Base-by-base conservation (phyloP, 1,140 invertebrate genomes). In the Pentalonia nigronervosa region DNA sequence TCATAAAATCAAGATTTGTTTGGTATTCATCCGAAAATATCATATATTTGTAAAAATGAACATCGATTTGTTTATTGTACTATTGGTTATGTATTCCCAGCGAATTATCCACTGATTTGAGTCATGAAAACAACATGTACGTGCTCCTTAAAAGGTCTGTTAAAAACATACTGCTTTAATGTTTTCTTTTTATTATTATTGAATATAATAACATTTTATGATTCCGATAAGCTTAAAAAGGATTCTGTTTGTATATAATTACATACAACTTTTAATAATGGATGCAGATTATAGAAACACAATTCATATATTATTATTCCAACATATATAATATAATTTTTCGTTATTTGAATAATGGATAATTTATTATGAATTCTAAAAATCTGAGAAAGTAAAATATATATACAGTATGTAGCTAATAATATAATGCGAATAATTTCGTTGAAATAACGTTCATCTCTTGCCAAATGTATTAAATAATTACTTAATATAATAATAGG, bases 101-200 rank as follows among this genome's bases (percentile, higher is more conserved):
- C 60, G 23, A 90, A 90, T 60, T 60, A 60, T 41, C 53, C 53
- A 90, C 60, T 90, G 48, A 90, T 53, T 90, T 90, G 89, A 90
- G 36, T 90, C 89, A 90, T 90, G 11, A 1, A 45, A 60, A 41
- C 36, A 53, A 56, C 45, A 6, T 8, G 89, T 90, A 90, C 89
- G 89, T 90, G 89, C n/a, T 56, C 89, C 89, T 41, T 90, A 90
- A 90, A 90, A 90, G 89, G 89, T 60, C 21, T 56, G 50, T 53
- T 56, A 89, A 56, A 60, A 90, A 53, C n/a, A 89, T 89, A 89
- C 48, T 50, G n/a, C 87, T 89, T 89, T 53, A 53, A 89, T 23
- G 48, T 89, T 56, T 45, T 36, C 34, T 84, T 84, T 84, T 50
- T 90, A 36, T 25, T 90, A 90, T 90, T 90, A 60, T 67, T 48